phyloP scores from a whole-genome alignment of 2,113 vertebrate species.

The Odobenus rosmarus region DNA sequence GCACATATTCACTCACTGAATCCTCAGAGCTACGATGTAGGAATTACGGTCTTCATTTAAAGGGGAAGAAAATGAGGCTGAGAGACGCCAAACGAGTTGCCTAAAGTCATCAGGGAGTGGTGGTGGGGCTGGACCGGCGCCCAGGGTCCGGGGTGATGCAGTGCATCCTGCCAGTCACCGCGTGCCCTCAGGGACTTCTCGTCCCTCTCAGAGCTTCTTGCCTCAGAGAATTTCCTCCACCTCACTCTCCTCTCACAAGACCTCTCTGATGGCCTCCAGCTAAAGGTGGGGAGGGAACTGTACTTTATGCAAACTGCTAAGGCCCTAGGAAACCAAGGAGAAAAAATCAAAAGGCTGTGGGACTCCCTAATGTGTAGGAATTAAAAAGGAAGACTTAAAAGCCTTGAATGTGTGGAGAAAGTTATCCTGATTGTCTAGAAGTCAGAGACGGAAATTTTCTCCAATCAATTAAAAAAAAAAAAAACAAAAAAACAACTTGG shows the following conservation, averaged over 20 bases:
- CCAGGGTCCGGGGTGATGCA: not conserved
- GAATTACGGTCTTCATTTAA: not conserved
- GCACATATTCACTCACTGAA: not conserved
- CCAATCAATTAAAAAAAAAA: not conserved
- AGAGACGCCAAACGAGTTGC: not conserved
- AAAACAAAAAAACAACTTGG: not conserved
- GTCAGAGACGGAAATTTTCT: not conserved
- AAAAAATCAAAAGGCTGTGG: slow-evolving; percentile 29
- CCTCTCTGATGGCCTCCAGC: not conserved
- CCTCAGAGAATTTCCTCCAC: not conserved
- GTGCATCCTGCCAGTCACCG: too few species aligned
- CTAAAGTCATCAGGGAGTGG: not conserved
- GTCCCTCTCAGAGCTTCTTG: not conserved
- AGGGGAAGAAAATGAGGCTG: not conserved
- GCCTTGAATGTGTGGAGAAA: not conserved
- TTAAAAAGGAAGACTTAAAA: not conserved
- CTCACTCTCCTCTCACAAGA: not conserved
- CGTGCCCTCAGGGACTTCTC: not conserved
- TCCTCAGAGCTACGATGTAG: not conserved
- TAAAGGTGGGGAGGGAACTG: not conserved
- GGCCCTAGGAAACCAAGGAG: slow-evolving; percentile 1
- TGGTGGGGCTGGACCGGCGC: not conserved
- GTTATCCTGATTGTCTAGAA: slow-evolving; percentile 10
- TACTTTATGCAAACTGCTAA: slow-evolving; percentile 18
- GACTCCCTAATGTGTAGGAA: not conserved